Evolutionary conservation across 1,140 invertebrate genomes (phyloP).

Genomic region (Trichonephila clavata): DNA sequence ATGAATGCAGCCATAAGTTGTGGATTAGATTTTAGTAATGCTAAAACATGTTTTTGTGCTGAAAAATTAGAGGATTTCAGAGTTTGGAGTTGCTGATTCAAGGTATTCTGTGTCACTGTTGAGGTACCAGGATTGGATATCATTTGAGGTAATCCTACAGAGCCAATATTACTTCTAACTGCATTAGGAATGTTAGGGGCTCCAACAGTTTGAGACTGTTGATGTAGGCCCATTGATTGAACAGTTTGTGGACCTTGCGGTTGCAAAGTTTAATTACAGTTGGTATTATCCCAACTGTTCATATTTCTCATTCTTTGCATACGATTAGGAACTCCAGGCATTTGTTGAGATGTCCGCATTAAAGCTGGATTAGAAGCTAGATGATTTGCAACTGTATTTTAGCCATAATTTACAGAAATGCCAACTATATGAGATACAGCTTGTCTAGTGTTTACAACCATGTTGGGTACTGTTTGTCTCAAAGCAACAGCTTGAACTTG

Average conservation of each 20-base stretch:
- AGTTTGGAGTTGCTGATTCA: constrained; percentile 94
- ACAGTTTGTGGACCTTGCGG: constrained; percentile 80
- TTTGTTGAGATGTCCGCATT: constrained; percentile 13
- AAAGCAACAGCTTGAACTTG: constrained; percentile 96
- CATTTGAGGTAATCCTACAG: constrained; percentile 67
- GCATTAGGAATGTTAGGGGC: constrained; percentile 53
- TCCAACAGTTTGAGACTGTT: constrained; percentile 75
- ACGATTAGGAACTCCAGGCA: constrained; percentile 51
- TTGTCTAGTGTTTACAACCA: constrained; percentile 78
- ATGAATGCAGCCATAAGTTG: constrained; percentile 98
- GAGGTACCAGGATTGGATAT: constrained; percentile 20
- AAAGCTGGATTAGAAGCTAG: constrained; percentile 30
- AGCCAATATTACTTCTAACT: background rate
- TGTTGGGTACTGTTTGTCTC: constrained; percentile 89
- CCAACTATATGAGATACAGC: constrained; percentile 71
- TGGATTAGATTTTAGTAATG: constrained; percentile 96
- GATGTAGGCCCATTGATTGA: constrained; percentile 77
- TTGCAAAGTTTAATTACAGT: constrained; percentile 72
- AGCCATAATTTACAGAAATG: constrained; percentile 83
- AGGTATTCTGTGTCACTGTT: constrained; percentile 82
- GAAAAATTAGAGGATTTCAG: constrained; percentile 91
- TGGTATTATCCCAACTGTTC: constrained; percentile 49
- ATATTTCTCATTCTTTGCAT: constrained; percentile 64
- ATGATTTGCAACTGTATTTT: constrained; percentile 83
- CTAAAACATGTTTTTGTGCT: constrained; percentile 95